Conservation (phyloP, 2,113 vertebrate species). For the Ptilonorhynchus violaceus region DNA sequence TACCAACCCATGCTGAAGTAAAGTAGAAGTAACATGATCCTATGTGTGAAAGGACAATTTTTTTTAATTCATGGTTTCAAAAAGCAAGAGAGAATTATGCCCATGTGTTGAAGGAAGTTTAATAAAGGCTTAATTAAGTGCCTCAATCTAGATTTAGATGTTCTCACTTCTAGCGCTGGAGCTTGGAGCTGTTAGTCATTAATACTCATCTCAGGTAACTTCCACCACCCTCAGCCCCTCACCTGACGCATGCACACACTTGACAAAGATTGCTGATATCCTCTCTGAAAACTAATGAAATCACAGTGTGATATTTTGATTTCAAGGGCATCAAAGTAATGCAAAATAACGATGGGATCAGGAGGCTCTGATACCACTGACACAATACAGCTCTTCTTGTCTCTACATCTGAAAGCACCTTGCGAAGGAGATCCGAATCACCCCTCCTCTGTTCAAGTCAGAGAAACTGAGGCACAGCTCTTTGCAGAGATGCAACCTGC, state of each 20-base stretch:
- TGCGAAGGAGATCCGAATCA: neutral
- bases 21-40: neutral
- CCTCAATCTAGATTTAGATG: conserved; percentile 36
- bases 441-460: neutral
- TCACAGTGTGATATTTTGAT: conserved; percentile 55
- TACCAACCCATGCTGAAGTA: neutral
- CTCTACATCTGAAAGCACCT: neutral
- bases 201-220: conserved; percentile 61
- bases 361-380: neutral
- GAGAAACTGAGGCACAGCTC: neutral
- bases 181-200: conserved; percentile 58
- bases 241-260: conserved; percentile 36
- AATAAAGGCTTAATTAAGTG: conserved; percentile 41
- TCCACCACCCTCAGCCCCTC: conserved; percentile 49
- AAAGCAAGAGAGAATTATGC: neutral
- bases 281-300: conserved; percentile 64
- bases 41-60: neutral
- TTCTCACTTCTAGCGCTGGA: conserved; percentile 9
- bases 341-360: neutral
- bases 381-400: neutral
- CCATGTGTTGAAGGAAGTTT: neutral
- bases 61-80: neutral
- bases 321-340: conserved; percentile 49
- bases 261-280: conserved; percentile 65
- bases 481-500: neutral